phyloP scores from a whole-genome alignment of 2,797 vertebrate species.

The Melanotaenia parkinsoni region DNA sequence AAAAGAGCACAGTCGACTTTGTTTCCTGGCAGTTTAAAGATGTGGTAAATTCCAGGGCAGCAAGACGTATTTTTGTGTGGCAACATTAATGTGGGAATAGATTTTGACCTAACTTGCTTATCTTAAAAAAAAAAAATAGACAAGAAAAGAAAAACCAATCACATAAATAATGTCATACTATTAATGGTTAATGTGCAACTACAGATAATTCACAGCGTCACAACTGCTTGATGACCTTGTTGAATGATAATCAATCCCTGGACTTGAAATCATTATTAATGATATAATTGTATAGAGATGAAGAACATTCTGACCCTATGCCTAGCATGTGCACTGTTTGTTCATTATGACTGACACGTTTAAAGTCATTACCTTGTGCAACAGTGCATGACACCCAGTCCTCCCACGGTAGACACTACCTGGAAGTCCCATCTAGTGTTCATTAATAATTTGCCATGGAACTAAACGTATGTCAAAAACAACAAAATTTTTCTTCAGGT shows the following conservation, averaged over 20 bases:
- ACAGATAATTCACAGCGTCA: neutral
- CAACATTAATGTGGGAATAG: conserved; percentile 20
- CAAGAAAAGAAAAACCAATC: neutral
- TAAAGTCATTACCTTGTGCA: neutral
- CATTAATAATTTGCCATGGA: no score
- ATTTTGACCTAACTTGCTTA: neutral
- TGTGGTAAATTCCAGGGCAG: conserved; percentile 33
- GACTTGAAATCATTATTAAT: neutral
- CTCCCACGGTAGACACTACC: no score
- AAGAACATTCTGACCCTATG: no score
- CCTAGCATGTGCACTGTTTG: no score
- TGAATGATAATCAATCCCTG: neutral
- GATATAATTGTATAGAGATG: no score
- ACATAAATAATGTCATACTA: neutral
- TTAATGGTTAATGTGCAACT: neutral
- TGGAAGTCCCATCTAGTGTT: no score
- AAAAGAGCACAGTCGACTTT: neutral
- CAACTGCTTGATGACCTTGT: neutral
- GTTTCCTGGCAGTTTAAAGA: conserved; percentile 15
- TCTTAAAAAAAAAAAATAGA: neutral
- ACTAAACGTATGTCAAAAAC: no score
- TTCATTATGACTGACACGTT: no score
- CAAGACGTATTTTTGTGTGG: conserved; percentile 18
- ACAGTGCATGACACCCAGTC: neutral
- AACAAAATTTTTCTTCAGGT: no score